Conservation (phyloP, 2,113 vertebrate species). For the Prinia subflava region DNA sequence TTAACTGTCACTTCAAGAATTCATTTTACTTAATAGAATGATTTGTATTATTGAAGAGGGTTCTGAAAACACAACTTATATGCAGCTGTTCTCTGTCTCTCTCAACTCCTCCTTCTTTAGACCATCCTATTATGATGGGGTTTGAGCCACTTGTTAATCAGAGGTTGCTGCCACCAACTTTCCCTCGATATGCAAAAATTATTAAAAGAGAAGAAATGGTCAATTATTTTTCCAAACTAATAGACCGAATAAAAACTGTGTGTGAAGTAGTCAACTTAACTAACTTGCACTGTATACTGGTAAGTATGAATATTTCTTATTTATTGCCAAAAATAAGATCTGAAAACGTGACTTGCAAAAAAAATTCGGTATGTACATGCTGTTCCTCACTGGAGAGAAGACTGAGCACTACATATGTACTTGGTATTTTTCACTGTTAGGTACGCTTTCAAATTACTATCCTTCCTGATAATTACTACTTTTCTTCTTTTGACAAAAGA, state of each 20-base stretch:
- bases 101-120: slow-evolving; percentile 59
- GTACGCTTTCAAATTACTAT: background rate
- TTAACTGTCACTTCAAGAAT: background rate
- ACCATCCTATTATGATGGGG: slow-evolving; percentile 99
- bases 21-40: background rate
- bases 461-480: background rate
- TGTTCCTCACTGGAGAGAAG: background rate
- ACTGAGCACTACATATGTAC: background rate
- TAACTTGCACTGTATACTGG: slow-evolving; percentile 96
- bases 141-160: slow-evolving; percentile 99
- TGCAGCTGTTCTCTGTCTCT: background rate
- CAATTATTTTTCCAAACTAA: slow-evolving; percentile 93
- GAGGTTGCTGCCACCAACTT: slow-evolving; percentile 94
- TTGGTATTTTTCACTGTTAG: background rate
- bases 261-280: slow-evolving; percentile 95
- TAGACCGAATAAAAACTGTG: slow-evolving; percentile 96
- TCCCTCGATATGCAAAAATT: slow-evolving; percentile 98
- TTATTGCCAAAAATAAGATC: background rate
- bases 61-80: background rate
- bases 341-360: background rate
- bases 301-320: slow-evolving; percentile 64
- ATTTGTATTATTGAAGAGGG: background rate
- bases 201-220: slow-evolving; percentile 99
- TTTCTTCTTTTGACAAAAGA: background rate
- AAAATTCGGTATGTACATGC: background rate